Conservation (phyloP, 2,797 vertebrate species). For the Muscicapa striata region DNA sequence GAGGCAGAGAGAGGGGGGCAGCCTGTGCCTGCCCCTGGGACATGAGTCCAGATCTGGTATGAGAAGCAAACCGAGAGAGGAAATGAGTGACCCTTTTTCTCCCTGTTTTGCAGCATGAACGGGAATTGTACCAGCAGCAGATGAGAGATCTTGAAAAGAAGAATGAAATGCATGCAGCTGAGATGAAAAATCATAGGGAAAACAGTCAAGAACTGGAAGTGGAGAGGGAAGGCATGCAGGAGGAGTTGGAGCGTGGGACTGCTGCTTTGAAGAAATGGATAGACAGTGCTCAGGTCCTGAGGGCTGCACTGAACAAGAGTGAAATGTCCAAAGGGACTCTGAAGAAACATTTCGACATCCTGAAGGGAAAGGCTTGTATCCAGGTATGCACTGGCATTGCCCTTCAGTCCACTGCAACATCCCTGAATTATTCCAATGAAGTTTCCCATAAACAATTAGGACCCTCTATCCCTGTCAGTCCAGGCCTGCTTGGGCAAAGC, state of each 20-base stretch:
- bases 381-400: background rate
- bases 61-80: background rate
- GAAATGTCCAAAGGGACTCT: constrained; percentile 39
- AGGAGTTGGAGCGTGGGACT: too few species aligned
- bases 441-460: background rate
- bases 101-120: background rate
- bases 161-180: too few species aligned
- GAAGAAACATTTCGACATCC: background rate
- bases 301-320: background rate
- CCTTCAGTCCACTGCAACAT: rapidly evolving
- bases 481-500: background rate
- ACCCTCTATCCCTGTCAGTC: background rate
- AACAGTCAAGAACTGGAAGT: too few species aligned
- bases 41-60: background rate
- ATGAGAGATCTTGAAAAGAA: too few species aligned
- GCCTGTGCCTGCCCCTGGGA: too few species aligned
- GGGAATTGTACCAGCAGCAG: too few species aligned
- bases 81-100: background rate
- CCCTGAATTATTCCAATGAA: rapidly evolving
- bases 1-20: too few species aligned
- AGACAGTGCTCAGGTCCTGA: constrained; percentile 60
- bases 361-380: background rate
- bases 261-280: constrained; percentile 60
- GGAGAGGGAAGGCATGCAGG: too few species aligned
- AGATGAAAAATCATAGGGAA: too few species aligned